Evolutionary conservation across 1,140 invertebrate genomes (phyloP).

Genomic region (Diachasma alloeum): DNA sequence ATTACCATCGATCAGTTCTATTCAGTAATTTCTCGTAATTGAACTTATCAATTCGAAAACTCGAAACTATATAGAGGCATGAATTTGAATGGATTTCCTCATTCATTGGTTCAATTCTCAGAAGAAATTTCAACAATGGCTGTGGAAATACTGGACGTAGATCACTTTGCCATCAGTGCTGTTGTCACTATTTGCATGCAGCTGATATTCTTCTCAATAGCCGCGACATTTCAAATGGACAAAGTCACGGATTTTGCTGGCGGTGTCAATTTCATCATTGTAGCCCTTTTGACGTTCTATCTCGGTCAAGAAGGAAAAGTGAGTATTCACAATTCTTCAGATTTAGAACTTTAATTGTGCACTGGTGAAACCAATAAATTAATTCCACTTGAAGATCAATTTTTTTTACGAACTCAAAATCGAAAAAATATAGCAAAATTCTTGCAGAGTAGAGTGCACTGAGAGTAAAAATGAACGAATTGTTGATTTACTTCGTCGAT

Average conservation of each 20-base stretch:
- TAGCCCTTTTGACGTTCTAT: constrained; percentile 86
- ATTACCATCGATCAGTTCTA: too few relatives aligned
- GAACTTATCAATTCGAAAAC: too few relatives aligned
- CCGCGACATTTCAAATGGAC: constrained; percentile 85
- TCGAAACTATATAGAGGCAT: too few relatives aligned
- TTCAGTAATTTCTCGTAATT: too few relatives aligned
- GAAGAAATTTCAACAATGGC: constrained; percentile 61
- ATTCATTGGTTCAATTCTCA: background rate
- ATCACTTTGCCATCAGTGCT: constrained; percentile 88
- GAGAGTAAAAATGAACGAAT: too few relatives aligned
- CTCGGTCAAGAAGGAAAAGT: constrained; percentile 81
- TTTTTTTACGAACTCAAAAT: background rate
- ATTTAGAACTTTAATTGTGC: too few relatives aligned
- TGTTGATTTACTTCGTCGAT: too few relatives aligned
- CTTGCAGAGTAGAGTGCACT: too few relatives aligned
- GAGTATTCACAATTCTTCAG: constrained; percentile 36
- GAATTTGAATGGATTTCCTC: background rate
- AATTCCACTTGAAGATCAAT: background rate
- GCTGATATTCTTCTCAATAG: constrained; percentile 86
- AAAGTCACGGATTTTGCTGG: constrained; percentile 93
- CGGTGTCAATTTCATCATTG: constrained; percentile 89
- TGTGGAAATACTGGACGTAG: constrained; percentile 79
- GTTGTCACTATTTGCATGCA: constrained; percentile 89
- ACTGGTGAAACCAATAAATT: background rate
- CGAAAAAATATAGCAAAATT: too few relatives aligned